Evolutionary conservation across 2,113 vertebrate genomes (phyloP).

Genomic region (Callorhinus ursinus): DNA sequence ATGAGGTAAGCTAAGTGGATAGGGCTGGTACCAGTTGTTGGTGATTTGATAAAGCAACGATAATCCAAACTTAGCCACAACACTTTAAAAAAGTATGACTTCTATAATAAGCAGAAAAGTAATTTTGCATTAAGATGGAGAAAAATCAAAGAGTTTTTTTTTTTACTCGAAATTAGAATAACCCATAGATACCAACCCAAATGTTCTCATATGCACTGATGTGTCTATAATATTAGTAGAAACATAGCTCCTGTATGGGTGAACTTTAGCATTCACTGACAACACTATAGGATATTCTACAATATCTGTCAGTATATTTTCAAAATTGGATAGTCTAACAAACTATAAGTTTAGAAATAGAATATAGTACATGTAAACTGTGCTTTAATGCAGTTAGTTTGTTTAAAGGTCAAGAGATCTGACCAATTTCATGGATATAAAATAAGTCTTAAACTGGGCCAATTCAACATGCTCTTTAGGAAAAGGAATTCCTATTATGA

Average conservation of each 20-base stretch:
- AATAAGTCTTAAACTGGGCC: not conserved
- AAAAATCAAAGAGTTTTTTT: not conserved
- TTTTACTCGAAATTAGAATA: not conserved
- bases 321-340: not conserved
- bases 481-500: not conserved
- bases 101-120: not conserved
- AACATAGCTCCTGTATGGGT: not conserved
- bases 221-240: not conserved
- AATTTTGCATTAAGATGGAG: not conserved
- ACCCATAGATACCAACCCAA: not conserved
- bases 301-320: not conserved
- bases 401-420: not conserved
- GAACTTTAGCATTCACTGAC: not conserved
- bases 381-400: not conserved
- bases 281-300: not conserved
- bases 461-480: not conserved
- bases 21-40: not conserved
- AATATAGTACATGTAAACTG: not conserved
- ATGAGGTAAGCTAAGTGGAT: not conserved
- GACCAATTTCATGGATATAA: not conserved
- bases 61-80: not conserved
- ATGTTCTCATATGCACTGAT: not conserved
- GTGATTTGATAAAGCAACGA: not conserved
- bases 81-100: not conserved
- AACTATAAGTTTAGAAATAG: not conserved